These are phyloP conservation scores for Horisme vitalbata DNA, from an alignment of 2,888 invertebrate genomes.

Conservation along the genomic window DNA sequence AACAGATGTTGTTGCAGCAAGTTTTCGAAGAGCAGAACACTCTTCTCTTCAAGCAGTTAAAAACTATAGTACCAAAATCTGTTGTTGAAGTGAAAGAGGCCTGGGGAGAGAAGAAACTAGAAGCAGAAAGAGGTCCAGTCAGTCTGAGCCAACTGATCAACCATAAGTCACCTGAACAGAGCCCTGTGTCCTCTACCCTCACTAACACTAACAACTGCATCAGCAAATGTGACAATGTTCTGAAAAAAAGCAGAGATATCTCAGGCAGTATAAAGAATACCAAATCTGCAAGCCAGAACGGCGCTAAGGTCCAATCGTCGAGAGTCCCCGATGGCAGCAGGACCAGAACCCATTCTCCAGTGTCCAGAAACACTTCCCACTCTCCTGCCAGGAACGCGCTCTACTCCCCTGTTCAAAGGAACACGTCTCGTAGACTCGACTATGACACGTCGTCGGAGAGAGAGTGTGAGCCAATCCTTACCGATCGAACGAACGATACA, in stretches of 20 bases:
- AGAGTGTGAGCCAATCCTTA: conserved; percentile 62
- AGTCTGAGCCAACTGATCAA: conserved; percentile 72
- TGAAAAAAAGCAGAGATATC: conserved; percentile 66
- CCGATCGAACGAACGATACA: conserved; percentile 77
- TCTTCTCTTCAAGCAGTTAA: conserved; percentile 77
- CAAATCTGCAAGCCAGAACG: conserved; percentile 33
- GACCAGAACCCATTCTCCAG: conserved; percentile 57
- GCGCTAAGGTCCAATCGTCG: conserved; percentile 35
- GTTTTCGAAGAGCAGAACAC: conserved; percentile 86
- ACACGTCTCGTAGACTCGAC: conserved; percentile 53
- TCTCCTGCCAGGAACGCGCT: conserved; percentile 50
- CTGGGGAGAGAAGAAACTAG: conserved; percentile 57
- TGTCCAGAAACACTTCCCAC: conserved; percentile 36
- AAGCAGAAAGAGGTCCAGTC: conserved; percentile 60
- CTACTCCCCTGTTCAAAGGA: conserved; percentile 49
- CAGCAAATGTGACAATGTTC: conserved; percentile 58
- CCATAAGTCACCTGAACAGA: conserved; percentile 47
- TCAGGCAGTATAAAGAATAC: conserved; percentile 58
- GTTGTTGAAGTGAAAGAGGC: conserved; percentile 63
- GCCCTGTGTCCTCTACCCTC: conserved; percentile 54
- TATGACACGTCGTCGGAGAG: conserved; percentile 65
- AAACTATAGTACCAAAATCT: conserved; percentile 68
- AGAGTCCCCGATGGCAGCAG: conserved; percentile 42
- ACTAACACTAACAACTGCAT: conserved; percentile 64
- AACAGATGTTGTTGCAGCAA: conserved; percentile 84